A percentile compares a stretch with the other conserved stretches of the same genome.
Evolutionary conservation across 2,113 vertebrate species (phyloP).

Genomic region (Mirounga angustirostris): DNA sequence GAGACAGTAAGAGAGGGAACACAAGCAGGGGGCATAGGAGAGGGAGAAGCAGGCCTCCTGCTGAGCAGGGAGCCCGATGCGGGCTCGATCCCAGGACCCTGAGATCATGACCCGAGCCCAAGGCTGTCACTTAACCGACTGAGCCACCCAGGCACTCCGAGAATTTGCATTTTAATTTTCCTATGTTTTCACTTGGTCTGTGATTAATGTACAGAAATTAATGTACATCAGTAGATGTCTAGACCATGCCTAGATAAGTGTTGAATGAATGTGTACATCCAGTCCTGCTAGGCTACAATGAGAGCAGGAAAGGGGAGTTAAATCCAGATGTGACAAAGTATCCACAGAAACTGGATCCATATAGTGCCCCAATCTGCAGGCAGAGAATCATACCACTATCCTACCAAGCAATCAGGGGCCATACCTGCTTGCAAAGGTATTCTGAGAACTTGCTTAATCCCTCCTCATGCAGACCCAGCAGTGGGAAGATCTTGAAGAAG

Average conservation of each 20-base stretch:
- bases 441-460: conserved; percentile 97
- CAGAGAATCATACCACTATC: not conserved
- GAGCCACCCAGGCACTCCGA: not conserved
- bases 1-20: too few species aligned
- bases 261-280: not conserved
- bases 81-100: too few species aligned
- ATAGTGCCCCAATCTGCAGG: not conserved
- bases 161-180: conserved; percentile 60
- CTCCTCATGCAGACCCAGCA: conserved; percentile 96
- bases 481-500: conserved; percentile 99
- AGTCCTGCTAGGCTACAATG: not conserved
- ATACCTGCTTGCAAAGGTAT: conserved; percentile 97
- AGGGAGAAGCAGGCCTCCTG: too few species aligned
- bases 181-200: not conserved
- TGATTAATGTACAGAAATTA: not conserved
- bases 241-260: not conserved
- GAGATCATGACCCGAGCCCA: too few species aligned
- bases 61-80: too few species aligned
- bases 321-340: not conserved
- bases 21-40: too few species aligned
- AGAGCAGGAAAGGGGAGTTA: not conserved
- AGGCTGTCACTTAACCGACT: too few species aligned
- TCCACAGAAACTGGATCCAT: not conserved
- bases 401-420: not conserved
- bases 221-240: not conserved